phyloP scores from a whole-genome alignment of 2,113 vertebrate genomes.

The Papio anubis region DNA sequence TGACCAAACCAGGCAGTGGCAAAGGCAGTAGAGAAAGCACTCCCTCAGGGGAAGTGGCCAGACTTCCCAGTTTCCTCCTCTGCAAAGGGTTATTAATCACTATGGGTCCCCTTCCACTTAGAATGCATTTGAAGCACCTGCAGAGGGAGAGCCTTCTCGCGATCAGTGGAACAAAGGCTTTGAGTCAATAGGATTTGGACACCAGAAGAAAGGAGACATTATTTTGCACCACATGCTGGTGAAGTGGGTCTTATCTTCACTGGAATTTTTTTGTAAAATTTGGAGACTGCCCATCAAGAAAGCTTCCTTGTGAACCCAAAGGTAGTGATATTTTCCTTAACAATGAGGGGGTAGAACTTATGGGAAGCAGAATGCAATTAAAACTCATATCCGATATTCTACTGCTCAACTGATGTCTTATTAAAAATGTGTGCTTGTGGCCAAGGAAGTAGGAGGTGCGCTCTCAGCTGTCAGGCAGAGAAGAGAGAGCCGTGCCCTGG shows the following conservation, averaged over 20 bases:
- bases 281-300: background rate
- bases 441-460: constrained; percentile 70
- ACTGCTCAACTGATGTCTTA: constrained; percentile 69
- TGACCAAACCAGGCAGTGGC: rapidly evolving
- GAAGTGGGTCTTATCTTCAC: background rate
- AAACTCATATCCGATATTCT: constrained; percentile 53
- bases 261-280: background rate
- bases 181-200: background rate
- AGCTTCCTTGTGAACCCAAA: background rate
- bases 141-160: background rate
- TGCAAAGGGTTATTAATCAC: background rate
- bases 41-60: background rate
- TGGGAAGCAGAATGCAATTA: constrained; percentile 46
- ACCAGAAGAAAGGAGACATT: background rate
- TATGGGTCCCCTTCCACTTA: background rate
- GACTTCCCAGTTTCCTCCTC: background rate
- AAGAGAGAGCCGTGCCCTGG: constrained; percentile 57
- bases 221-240: background rate
- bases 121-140: background rate
- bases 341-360: constrained; percentile 9
- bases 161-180: background rate
- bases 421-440: constrained; percentile 69
- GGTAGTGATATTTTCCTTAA: background rate
- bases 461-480: constrained; percentile 70
- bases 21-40: background rate